These are phyloP conservation scores for Bagarius yarrelli DNA, from an alignment of 2,113 vertebrate species.

Conservation along the genomic window DNA sequence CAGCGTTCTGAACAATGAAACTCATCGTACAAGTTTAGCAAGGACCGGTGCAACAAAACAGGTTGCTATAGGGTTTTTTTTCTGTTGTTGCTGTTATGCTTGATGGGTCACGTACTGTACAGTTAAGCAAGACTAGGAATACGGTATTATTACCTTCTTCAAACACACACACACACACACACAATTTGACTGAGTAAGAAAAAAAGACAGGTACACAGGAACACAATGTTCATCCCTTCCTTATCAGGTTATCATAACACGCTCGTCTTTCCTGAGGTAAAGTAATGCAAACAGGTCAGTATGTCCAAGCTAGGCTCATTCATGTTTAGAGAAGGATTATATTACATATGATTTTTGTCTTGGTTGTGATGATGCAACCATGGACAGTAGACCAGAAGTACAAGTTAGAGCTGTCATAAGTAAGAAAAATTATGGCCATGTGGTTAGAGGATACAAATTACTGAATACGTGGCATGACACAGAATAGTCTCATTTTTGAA, in stretches of 20 bases:
- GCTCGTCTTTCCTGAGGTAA: conserved; percentile 57
- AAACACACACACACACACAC: not conserved
- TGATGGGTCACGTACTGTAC: not conserved
- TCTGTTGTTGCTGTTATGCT: not conserved
- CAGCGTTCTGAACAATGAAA: not conserved
- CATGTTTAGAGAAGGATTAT: conserved; percentile 45
- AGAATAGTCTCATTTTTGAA: too few relatives aligned
- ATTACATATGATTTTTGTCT: conserved; percentile 49
- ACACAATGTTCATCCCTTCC: conserved; percentile 14
- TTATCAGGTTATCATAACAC: conserved; percentile 14
- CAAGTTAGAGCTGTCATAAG: not conserved
- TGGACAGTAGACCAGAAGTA: not conserved
- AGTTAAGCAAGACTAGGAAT: not conserved
- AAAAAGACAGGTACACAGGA: conserved; percentile 8
- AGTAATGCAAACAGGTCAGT: not conserved
- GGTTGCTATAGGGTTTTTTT: not conserved
- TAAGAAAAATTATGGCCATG: not conserved
- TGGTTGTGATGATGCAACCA: conserved; percentile 32
- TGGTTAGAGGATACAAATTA: not conserved
- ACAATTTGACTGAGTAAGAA: not conserved
- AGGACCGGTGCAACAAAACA: not conserved
- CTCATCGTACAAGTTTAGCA: not conserved
- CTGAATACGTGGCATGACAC: too few relatives aligned
- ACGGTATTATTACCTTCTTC: not conserved
- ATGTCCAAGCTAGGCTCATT: conserved; percentile 19